These are phyloP conservation scores for Scopus umbretta DNA, from an alignment of 2,113 vertebrate genomes.

Conservation along the genomic window DNA sequence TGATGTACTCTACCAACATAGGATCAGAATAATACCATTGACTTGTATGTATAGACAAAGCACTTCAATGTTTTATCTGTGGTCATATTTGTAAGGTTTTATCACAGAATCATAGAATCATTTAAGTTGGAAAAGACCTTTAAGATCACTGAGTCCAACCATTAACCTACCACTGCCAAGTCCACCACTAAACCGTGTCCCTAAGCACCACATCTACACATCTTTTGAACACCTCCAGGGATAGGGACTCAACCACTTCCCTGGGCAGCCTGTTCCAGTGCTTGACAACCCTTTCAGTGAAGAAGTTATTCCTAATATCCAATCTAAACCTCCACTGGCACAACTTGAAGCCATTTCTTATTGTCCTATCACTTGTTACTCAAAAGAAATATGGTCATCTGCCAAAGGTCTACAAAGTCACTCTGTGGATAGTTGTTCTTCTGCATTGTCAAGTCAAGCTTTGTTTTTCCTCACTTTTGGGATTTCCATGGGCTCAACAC, in stretches of 20 bases:
- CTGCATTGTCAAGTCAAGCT: background rate
- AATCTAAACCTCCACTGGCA: background rate
- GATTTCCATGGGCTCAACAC: background rate
- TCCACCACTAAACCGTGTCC: background rate
- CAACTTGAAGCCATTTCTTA: background rate
- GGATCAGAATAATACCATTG: background rate
- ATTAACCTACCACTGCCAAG: background rate
- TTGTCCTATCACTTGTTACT: background rate
- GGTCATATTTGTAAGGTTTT: background rate
- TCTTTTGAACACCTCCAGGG: background rate
- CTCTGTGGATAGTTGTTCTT: background rate
- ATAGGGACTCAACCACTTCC: background rate
- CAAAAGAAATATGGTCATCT: fast-evolving
- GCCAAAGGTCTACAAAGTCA: background rate
- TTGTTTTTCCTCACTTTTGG: background rate
- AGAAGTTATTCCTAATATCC: background rate
- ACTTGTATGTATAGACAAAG: background rate
- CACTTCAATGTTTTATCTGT: background rate
- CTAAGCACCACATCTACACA: background rate
- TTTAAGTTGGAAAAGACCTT: background rate
- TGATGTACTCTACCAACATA: background rate
- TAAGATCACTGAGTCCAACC: background rate
- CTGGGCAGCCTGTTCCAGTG: background rate
- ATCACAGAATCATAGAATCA: background rate
- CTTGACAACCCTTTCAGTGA: background rate